These are phyloP conservation scores for Gryllus longicercus DNA, from an alignment of 2,888 invertebrate species.

Conservation along the genomic window DNA sequence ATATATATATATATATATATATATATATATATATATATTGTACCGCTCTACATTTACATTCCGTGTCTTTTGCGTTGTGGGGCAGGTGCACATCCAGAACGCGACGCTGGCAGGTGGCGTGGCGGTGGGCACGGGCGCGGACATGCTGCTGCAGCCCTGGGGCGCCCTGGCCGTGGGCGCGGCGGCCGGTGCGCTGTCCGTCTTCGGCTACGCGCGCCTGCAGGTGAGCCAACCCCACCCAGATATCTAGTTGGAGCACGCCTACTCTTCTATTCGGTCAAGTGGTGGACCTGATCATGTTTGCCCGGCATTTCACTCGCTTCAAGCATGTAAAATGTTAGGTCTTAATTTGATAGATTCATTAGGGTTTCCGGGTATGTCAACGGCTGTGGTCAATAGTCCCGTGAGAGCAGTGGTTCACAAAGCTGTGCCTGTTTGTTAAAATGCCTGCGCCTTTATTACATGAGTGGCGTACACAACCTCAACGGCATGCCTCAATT, in stretches of 20 bases:
- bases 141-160: constrained; percentile 77
- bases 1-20: no score
- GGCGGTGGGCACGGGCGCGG: constrained; percentile 76
- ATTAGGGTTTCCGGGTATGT: no score
- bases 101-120: constrained; percentile 91
- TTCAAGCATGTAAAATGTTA: no score
- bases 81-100: constrained; percentile 81
- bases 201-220: constrained; percentile 72
- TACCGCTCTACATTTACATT: no score
- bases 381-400: no score
- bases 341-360: no score
- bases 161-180: constrained; percentile 79
- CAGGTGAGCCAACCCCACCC: constrained; percentile 43
- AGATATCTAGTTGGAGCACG: no score
- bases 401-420: constrained; percentile 11
- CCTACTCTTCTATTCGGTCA: no score
- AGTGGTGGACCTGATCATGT: no score
- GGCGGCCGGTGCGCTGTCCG: constrained; percentile 73
- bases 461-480: constrained; percentile 94
- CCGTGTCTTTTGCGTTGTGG: not conserved
- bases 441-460: constrained; percentile 61
- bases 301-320: no score
- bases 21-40: no score
- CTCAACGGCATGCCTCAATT: constrained; percentile 91
- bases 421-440: constrained; percentile 58